Conservation (phyloP, 2,888 invertebrate species). For the Hoplodrina ambigua region DNA sequence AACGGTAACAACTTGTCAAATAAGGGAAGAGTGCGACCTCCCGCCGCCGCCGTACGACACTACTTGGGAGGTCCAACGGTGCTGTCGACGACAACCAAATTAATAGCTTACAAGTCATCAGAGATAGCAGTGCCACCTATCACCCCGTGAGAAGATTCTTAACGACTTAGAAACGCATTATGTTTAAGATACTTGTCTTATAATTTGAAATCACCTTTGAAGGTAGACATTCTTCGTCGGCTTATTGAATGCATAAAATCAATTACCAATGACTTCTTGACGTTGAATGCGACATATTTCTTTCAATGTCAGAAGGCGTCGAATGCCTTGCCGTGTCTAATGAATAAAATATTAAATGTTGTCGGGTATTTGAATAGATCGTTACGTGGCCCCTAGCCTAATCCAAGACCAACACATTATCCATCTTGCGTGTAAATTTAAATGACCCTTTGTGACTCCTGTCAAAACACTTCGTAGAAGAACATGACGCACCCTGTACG, state of each 20-base stretch:
- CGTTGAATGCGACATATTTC: conserved; percentile 63
- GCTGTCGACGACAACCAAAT: conserved; percentile 72
- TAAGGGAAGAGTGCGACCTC: conserved; percentile 74
- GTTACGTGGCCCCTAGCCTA: conserved; percentile 73
- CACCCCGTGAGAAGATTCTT: conserved; percentile 73
- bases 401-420: conserved; percentile 67
- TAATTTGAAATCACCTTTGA: conserved; percentile 50
- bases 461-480: conserved; percentile 55
- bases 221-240: conserved; percentile 45
- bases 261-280: conserved; percentile 69
- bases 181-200: conserved; percentile 53
- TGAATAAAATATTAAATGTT: conserved; percentile 80
- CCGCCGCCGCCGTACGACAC: conserved; percentile 70
- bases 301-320: conserved; percentile 67
- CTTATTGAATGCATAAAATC: conserved; percentile 68
- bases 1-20: conserved; percentile 76
- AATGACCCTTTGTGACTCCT: conserved; percentile 79
- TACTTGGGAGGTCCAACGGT: conserved; percentile 84
- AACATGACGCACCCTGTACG: conserved; percentile 43
- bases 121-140: conserved; percentile 71
- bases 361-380: conserved; percentile 80
- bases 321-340: conserved; percentile 58
- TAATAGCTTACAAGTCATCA: conserved; percentile 80
- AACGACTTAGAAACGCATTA: conserved; percentile 62
- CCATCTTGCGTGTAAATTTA: conserved; percentile 70